These are phyloP conservation scores for Dipodomys spectabilis DNA, from an alignment of 2,113 vertebrate species.

Conservation along the genomic window DNA sequence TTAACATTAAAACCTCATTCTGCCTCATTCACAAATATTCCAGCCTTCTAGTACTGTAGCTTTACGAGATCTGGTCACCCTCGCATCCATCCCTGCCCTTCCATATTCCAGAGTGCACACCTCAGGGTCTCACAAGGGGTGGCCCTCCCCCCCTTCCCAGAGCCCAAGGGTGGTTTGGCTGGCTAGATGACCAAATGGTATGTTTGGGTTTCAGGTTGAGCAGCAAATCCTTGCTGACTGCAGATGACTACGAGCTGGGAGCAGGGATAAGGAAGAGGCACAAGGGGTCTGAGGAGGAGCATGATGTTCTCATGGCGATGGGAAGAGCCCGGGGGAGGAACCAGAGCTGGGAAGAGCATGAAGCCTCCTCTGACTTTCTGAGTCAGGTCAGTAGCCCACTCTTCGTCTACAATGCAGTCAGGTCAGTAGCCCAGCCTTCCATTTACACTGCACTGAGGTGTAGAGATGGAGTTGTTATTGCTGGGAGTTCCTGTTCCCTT, in stretches of 20 bases:
- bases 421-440: slow-evolving; percentile 84
- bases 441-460: not conserved
- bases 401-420: slow-evolving; percentile 80
- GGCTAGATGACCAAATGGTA: slow-evolving; percentile 67
- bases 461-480: too few species aligned
- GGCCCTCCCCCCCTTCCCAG: not conserved
- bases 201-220: slow-evolving; percentile 90
- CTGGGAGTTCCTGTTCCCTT: not conserved
- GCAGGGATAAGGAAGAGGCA: slow-evolving; percentile 92
- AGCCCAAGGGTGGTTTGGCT: not conserved
- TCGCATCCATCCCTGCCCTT: not conserved
- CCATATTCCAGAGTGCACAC: not conserved
- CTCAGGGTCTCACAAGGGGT: not conserved
- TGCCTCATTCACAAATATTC: not conserved
- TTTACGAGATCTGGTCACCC: not conserved
- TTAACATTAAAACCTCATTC: not conserved
- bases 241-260: slow-evolving; percentile 94
- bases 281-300: slow-evolving; percentile 90
- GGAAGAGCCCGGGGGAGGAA: slow-evolving; percentile 90
- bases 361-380: slow-evolving; percentile 88
- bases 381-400: slow-evolving; percentile 89
- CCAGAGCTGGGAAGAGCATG: slow-evolving; percentile 92
- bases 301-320: slow-evolving; percentile 87
- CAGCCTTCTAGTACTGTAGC: not conserved
- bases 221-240: slow-evolving; percentile 91